A percentile compares a stretch with the other conserved stretches of the same genome.
phyloP scores from a whole-genome alignment of 2,888 invertebrate genomes.

The Ornithoptera priamus region DNA sequence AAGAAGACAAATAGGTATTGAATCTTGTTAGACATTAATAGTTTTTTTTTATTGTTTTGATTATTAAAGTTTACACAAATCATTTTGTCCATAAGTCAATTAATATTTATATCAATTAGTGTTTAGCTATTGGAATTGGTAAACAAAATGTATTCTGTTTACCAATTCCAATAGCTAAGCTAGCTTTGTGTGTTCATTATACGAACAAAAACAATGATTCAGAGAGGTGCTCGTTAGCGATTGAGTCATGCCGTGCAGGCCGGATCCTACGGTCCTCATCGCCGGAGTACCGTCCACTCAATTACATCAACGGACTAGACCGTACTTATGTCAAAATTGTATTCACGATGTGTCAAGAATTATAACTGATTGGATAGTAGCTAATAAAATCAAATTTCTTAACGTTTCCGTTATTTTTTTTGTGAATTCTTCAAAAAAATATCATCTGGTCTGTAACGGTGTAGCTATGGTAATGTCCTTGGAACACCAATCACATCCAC shows the following conservation, averaged over 20 bases:
- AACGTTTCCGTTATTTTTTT: not conserved
- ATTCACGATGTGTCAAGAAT: not conserved
- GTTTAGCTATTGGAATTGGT: not conserved
- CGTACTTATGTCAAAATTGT: slow-evolving; percentile 3
- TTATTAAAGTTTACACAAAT: not conserved
- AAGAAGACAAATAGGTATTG: no score
- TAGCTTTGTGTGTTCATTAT: slow-evolving; percentile 51
- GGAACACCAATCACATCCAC: no score
- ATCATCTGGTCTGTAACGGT: no score
- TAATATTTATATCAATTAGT: not conserved
- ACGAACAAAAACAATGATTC: slow-evolving; percentile 65
- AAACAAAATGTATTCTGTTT: slow-evolving; percentile 13
- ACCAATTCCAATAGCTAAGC: slow-evolving; percentile 31
- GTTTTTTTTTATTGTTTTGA: not conserved
- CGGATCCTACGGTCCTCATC: slow-evolving; percentile 32
- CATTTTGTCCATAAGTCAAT: not conserved
- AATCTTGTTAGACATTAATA: no score
- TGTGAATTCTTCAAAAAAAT: not conserved
- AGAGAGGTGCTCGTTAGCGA: slow-evolving; percentile 51
- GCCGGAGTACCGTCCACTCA: slow-evolving; percentile 29
- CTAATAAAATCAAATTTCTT: no score
- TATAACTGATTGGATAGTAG: not conserved
- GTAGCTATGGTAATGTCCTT: no score
- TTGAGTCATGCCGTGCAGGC: slow-evolving; percentile 53
- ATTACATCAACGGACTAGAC: slow-evolving; percentile 13